Evolutionary conservation across 2,797 vertebrate species (phyloP).

Genomic region (Coendou prehensilis): DNA sequence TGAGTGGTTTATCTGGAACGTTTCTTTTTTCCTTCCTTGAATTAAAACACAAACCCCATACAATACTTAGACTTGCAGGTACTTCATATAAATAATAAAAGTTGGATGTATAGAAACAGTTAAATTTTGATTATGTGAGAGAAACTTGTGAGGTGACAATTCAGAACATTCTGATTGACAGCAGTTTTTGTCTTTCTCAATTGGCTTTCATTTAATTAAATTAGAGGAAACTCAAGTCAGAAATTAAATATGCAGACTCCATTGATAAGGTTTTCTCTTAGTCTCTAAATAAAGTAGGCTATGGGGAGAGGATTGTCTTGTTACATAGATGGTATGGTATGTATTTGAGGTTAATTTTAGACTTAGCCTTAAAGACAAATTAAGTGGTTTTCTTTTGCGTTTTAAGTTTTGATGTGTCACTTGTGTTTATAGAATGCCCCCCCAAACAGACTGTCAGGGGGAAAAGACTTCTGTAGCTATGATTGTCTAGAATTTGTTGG

Average conservation of each 20-base stretch:
- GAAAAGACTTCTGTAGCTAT: background rate
- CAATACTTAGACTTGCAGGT: background rate
- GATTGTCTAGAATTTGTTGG: background rate
- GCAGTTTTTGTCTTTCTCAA: constrained; percentile 1
- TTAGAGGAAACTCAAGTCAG: constrained; percentile 8
- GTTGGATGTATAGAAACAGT: background rate
- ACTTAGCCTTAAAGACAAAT: background rate
- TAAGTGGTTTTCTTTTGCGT: background rate
- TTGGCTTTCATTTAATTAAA: constrained; percentile 44
- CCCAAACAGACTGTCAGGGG: background rate
- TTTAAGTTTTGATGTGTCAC: constrained; percentile 42
- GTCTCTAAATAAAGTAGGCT: background rate
- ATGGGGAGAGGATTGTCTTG: background rate
- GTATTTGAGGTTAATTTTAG: background rate
- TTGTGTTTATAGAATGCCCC: background rate
- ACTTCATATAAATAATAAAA: background rate
- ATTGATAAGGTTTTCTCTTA: constrained; percentile 39
- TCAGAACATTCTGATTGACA: background rate
- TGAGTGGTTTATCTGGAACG: background rate
- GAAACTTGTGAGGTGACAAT: background rate
- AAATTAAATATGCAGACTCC: background rate
- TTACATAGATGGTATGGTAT: too few species aligned
- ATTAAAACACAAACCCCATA: background rate
- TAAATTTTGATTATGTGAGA: background rate
- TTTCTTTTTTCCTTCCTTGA: background rate